Evolutionary conservation across 1,140 invertebrate species (phyloP), one percentile per base, ranked within the genome.

Genomic region (Ceratosolen solmsi): DNA sequence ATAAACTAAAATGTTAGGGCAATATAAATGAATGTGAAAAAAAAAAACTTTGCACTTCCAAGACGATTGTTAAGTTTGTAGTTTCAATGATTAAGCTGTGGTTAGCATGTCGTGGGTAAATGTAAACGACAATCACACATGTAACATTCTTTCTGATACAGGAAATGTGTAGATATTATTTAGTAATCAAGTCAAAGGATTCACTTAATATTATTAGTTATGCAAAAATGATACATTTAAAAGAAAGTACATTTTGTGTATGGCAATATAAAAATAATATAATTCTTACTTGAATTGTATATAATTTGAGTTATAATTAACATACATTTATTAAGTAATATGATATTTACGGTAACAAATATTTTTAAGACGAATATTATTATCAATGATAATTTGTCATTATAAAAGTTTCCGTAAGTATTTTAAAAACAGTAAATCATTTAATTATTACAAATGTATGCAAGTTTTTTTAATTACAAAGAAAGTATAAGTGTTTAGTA

Each of bases 161-260:
- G n/a, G 54, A 58, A 70, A 75, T 81, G 22, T 68, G 79, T 80
- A 73, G 60, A 75, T 75, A 73, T 68, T 81, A 36, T 36, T 81
- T 75, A 70, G 22, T 68, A 65, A 72, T 27, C 36, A 46, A 15
- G n/a, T 49, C 9, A 30, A 60, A 72, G 78, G 38, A 36, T 79
- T 56, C 49, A 41, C 60, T 72, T 46, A n/a, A 58, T 71, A 54
- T 11, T 70, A 51, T 79, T 77, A 77, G 41, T 33, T 58, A 22
- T 70, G 51, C 17, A 58, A 46, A 33, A 25, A 27, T 72, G 65
- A 60, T 75, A 25, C 56, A 71, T 36, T 27, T 56, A 54, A 36
- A 36, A 54, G 54, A 2, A 33, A 68, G 27, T 54, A 78, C 9
- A 27, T n/a, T 33, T 80, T 80, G 56, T 33, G 2, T 56, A 63